Evolutionary conservation across 92 coral and sea anemone species (phyloP).

Genomic region (Micromussa lordhowensis): DNA sequence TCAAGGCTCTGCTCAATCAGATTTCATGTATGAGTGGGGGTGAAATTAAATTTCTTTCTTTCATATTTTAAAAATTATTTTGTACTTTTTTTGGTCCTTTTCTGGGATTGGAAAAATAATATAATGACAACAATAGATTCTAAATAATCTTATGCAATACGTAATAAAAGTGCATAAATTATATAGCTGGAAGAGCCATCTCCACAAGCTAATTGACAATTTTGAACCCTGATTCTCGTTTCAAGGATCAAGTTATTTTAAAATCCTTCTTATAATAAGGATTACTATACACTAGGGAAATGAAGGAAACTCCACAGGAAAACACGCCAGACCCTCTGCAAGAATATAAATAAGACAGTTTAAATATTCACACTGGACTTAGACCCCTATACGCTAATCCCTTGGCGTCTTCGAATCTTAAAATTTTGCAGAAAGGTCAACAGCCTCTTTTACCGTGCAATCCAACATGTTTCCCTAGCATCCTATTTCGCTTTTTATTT

Average conservation of each 20-base stretch:
- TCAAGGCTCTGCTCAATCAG: constrained; percentile 12
- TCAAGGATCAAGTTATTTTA: constrained; percentile 24
- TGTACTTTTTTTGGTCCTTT: constrained; percentile 60
- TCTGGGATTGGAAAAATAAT: constrained; percentile 20
- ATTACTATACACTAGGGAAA: not conserved
- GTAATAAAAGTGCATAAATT: constrained; percentile 25
- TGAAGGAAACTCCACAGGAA: constrained; percentile 27
- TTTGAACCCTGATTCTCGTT: constrained; percentile 23
- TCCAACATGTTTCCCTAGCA: constrained; percentile 92
- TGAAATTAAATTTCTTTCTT: constrained; percentile 45
- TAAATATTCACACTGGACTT: constrained; percentile 45
- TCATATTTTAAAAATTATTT: constrained; percentile 45
- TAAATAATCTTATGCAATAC: constrained; percentile 11
- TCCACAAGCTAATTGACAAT: constrained; percentile 4
- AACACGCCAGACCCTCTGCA: constrained; percentile 16
- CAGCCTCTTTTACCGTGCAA: constrained; percentile 95
- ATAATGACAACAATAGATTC: constrained; percentile 29
- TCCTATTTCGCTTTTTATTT: constrained; percentile 89
- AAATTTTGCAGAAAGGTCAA: constrained; percentile 27
- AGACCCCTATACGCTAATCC: constrained; percentile 17
- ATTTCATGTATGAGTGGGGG: not conserved
- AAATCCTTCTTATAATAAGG: constrained; percentile 32
- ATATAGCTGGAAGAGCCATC: constrained; percentile 24
- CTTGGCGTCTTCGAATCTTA: constrained; percentile 32
- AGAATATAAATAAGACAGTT: constrained; percentile 32